Evolutionary conservation across 1,140 invertebrate genomes (phyloP).

Genomic region (Palaemon carinicauda): DNA sequence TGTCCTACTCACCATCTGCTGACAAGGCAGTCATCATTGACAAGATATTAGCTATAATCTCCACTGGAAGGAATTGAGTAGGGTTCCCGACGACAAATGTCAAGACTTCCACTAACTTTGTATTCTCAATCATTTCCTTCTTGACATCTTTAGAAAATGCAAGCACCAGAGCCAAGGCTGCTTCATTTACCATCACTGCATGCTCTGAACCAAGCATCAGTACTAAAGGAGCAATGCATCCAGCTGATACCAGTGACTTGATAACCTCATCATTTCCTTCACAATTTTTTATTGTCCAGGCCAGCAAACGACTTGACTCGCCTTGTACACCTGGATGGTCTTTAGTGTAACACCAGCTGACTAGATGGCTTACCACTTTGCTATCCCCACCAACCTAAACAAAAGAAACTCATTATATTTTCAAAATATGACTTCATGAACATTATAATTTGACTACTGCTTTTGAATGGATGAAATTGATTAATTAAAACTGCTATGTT

Average conservation of each 20-base stretch:
- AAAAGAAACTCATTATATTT: neutral
- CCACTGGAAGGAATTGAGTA: slow-evolving; percentile 11
- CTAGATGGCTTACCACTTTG: slow-evolving; percentile 72
- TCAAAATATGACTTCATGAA: neutral
- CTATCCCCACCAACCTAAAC: slow-evolving; percentile 48
- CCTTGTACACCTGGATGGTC: slow-evolving; percentile 85
- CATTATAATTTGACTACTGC: neutral
- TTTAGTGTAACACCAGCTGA: slow-evolving; percentile 81
- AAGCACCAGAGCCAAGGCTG: slow-evolving; percentile 62
- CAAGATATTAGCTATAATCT: slow-evolving; percentile 27
- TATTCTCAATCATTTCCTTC: slow-evolving; percentile 1
- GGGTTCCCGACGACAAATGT: slow-evolving; percentile 27
- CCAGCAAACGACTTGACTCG: slow-evolving; percentile 82
- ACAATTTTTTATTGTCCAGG: slow-evolving; percentile 82
- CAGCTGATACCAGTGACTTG: slow-evolving; percentile 72
- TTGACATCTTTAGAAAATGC: neutral
- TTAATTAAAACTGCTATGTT: neutral
- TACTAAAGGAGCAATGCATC: slow-evolving; percentile 77
- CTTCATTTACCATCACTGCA: slow-evolving; percentile 89
- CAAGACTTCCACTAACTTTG: slow-evolving; percentile 16
- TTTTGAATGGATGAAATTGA: neutral
- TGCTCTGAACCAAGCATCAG: slow-evolving; percentile 83
- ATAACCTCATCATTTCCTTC: slow-evolving; percentile 70
- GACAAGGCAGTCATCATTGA: slow-evolving; percentile 27
- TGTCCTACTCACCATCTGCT: neutral